Percentiles rank a stretch among this genome's conserved stretches.
Conservation (phyloP, 1,140 invertebrate genomes). For the Drosophila ogumai region DNA sequence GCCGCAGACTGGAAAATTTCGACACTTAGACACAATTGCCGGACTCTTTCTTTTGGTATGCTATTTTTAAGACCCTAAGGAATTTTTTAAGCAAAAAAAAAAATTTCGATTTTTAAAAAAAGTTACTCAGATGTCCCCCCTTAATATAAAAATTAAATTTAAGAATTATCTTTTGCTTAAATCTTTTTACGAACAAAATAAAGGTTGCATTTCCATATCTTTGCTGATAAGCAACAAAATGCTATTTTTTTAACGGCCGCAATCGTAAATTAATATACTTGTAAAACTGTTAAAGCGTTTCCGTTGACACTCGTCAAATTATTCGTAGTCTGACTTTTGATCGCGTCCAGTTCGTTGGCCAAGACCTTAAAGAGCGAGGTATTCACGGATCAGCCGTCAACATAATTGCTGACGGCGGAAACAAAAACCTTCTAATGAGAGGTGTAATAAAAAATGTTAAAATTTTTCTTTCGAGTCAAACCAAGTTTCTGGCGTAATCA, state of each 20-base stretch:
- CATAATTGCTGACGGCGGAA: slow-evolving; percentile 57
- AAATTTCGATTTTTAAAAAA: too few relatives aligned
- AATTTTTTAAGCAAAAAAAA: too few relatives aligned
- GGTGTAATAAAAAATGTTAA: slow-evolving; percentile 64
- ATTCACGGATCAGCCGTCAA: slow-evolving; percentile 73
- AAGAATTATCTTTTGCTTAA: background rate
- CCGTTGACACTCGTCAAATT: slow-evolving; percentile 54
- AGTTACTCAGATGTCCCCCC: too few relatives aligned
- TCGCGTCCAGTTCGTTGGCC: slow-evolving; percentile 55
- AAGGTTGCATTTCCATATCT: background rate
- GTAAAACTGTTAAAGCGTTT: slow-evolving; percentile 66
- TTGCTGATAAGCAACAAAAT: slow-evolving; percentile 17
- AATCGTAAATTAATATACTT: slow-evolving; percentile 74
- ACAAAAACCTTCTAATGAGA: slow-evolving; percentile 48
- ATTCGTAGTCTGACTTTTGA: background rate
- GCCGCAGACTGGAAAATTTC: too few relatives aligned
- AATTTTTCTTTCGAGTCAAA: slow-evolving; percentile 38
- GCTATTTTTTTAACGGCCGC: slow-evolving; percentile 2
- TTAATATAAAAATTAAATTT: background rate
- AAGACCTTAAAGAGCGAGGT: slow-evolving; percentile 41
- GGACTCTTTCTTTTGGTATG: too few relatives aligned
- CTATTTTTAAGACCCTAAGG: too few relatives aligned
- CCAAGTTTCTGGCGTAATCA: slow-evolving; percentile 65
- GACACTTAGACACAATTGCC: too few relatives aligned
- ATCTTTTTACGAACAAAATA: background rate